These are phyloP conservation scores for Enteromius fasciolatus DNA, from an alignment of 2,797 vertebrate species.

Conservation along the genomic window DNA sequence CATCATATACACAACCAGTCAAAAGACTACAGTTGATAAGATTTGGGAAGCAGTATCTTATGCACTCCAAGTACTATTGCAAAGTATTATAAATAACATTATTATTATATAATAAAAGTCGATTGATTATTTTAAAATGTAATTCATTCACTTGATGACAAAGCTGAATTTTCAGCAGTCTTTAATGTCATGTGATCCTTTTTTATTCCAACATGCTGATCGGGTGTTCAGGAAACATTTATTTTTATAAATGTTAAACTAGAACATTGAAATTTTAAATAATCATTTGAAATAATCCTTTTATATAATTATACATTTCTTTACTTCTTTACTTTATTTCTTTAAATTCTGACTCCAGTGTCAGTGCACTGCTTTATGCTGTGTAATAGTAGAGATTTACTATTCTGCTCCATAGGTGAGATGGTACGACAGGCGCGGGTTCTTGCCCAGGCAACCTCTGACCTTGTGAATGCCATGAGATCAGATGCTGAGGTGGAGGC, in stretches of 20 bases:
- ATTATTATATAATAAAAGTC: background rate
- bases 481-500: conserved; percentile 95
- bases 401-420: conserved; percentile 79
- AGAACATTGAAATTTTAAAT: background rate
- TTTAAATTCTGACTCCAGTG: background rate
- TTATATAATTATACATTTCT: background rate
- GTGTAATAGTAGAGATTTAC: background rate
- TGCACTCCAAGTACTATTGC: background rate
- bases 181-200: background rate
- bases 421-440: conserved; percentile 97
- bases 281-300: background rate
- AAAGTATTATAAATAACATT: background rate
- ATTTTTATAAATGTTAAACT: background rate
- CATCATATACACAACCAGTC: background rate
- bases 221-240: background rate
- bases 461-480: conserved; percentile 95
- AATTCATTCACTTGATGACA: background rate
- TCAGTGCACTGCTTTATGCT: background rate
- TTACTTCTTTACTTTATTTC: no score
- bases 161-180: background rate
- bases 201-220: background rate
- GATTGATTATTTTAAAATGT: background rate
- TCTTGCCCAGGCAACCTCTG: conserved; percentile 93
- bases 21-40: background rate
- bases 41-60: background rate